Evolutionary conservation across 2,797 vertebrate species (phyloP).

Genomic region (Synanceia verrucosa): DNA sequence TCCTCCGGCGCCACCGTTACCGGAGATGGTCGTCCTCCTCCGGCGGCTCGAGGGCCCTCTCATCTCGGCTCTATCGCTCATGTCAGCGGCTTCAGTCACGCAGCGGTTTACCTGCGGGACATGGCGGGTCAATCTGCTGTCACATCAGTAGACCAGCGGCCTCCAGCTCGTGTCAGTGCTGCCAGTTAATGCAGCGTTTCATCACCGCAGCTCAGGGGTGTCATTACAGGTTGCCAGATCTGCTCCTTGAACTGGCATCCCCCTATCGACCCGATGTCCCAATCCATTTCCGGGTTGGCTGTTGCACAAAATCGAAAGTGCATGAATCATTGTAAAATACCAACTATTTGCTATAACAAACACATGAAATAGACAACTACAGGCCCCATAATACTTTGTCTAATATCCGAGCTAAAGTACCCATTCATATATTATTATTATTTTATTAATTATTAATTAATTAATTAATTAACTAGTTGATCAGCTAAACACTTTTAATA

Average conservation of each 20-base stretch:
- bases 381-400: neutral
- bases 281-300: slow-evolving; percentile 18
- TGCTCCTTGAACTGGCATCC: slow-evolving; percentile 37
- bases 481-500: neutral
- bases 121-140: slow-evolving; percentile 20
- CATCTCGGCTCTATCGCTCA: slow-evolving; percentile 77
- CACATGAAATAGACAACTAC: neutral
- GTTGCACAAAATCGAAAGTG: neutral
- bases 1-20: neutral
- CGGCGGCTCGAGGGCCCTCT: slow-evolving; percentile 70
- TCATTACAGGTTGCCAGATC: slow-evolving; percentile 68
- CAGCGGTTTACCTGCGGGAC: slow-evolving; percentile 41
- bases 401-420: neutral
- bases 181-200: slow-evolving; percentile 7
- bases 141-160: neutral
- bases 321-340: neutral
- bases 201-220: slow-evolving; percentile 33
- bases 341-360: neutral
- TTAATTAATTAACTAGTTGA: neutral
- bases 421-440: neutral
- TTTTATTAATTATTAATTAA: too few species aligned
- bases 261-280: slow-evolving; percentile 15
- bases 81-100: slow-evolving; percentile 47
- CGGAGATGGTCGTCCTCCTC: slow-evolving; percentile 77
- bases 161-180: neutral